Evolutionary conservation across 2,797 vertebrate species (phyloP), one percentile per base, ranked within the genome.

Genomic region (Garrulus glandarius): DNA sequence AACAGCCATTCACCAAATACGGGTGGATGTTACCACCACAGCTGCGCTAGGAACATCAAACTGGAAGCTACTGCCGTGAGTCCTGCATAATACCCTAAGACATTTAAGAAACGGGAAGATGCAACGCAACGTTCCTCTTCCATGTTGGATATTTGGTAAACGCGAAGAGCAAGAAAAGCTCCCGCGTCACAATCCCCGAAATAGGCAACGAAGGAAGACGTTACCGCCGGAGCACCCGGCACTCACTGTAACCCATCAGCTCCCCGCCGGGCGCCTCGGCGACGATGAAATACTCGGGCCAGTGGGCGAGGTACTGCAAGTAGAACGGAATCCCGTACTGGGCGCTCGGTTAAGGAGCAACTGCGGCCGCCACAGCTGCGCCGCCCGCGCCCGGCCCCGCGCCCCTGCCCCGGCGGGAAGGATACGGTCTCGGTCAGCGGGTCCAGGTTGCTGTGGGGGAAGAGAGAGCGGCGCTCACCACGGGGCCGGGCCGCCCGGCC

Each of bases 311-410:
- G 95, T 99, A 99, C 98, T 99, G 99, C n/a, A 99, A 49, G 93
- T 99, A 99, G 93, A 99, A 99, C 5, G 99, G 99, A 92, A 99
- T 99, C 69, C 99, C 99, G 97, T 99, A 99, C 99, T 99, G 77
- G 15, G 23, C 11, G 4, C 29, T 12, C 7, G 7, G 92, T 93
- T 85, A 95, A 96, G 82, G 69, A 86, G 24, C 21, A 75, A 68
- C 43, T 34, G 55, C 29, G 36, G 24, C 24, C 17, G 29, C 43
- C 49, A 17, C 21, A 18, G 44, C 64, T 44, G 50, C 36, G n/a
- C 50, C 50, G 56, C n/a, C 29, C 49, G 43, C 32, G 27, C 44
- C 50, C 44, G 13, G 36, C 30, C 65, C 65, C 64, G 44, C 15
- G 50, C 72, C 65, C 44, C 44, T 30, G 41, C 26, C n/a, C 59